phyloP scores from a whole-genome alignment of 2,888 invertebrate genomes.

The Acanthopleura granulata region DNA sequence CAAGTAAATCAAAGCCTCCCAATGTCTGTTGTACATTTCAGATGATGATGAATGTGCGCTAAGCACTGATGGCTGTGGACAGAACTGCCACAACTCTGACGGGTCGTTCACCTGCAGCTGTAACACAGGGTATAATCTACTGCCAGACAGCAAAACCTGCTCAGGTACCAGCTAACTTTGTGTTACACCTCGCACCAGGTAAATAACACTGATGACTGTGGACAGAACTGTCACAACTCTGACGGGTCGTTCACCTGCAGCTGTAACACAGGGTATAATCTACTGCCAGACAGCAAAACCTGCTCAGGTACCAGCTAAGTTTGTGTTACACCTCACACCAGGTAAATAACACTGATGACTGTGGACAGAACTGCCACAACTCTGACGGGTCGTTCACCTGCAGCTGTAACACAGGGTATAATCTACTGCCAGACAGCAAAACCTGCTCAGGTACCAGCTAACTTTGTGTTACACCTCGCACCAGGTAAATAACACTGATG shows the following conservation, averaged over 20 bases:
- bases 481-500: conserved; percentile 54
- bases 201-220: too few species aligned
- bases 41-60: conserved; percentile 16
- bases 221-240: too few species aligned
- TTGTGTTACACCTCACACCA: too few species aligned
- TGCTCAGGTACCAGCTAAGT: too few species aligned
- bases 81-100: conserved; percentile 6
- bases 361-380: conserved; percentile 72
- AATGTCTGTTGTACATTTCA: neutral
- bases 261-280: too few species aligned
- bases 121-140: neutral
- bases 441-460: conserved; percentile 57
- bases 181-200: too few species aligned
- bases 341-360: conserved; percentile 65
- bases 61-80: conserved; percentile 17
- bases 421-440: conserved; percentile 61
- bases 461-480: too few species aligned
- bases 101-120: conserved; percentile 18
- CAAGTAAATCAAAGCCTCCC: too few species aligned
- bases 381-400: conserved; percentile 61
- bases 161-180: too few species aligned
- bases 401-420: conserved; percentile 62
- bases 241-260: too few species aligned
- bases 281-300: too few species aligned
- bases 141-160: too few species aligned